phyloP scores from a whole-genome alignment of 2,797 vertebrate genomes.

The Manis pentadactyla region DNA sequence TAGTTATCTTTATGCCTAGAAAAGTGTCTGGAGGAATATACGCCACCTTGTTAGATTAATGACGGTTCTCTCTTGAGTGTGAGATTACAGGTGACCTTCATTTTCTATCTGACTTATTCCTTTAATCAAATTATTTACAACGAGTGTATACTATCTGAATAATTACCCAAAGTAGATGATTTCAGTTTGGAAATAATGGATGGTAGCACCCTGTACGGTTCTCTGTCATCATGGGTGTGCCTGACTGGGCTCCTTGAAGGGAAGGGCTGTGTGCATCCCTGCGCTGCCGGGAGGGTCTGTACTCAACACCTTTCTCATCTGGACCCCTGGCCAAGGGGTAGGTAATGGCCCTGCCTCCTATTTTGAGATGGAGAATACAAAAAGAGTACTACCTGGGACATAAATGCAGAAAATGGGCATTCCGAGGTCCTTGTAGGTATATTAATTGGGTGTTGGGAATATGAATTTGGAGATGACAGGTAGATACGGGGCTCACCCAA shows the following conservation, averaged over 20 bases:
- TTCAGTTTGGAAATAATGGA: not conserved
- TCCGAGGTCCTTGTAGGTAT: not conserved
- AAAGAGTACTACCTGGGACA: not conserved
- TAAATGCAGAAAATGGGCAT: not conserved
- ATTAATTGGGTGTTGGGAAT: not conserved
- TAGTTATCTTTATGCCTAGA: not conserved
- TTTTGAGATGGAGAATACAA: not conserved
- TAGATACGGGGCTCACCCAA: not conserved
- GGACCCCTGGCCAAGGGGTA: not conserved
- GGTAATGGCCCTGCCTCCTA: not conserved
- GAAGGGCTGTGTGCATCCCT: not conserved
- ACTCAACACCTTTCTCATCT: not conserved
- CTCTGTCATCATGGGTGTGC: not conserved
- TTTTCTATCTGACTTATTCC: not conserved
- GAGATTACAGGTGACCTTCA: slow-evolving; percentile 2
- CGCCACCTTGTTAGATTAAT: not conserved
- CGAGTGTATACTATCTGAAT: not conserved
- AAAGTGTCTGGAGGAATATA: not conserved
- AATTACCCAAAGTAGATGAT: not conserved
- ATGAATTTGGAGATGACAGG: not conserved
- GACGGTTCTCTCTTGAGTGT: not conserved
- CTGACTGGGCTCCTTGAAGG: not conserved
- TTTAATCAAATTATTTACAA: slow-evolving; percentile 23
- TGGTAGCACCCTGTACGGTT: not conserved
- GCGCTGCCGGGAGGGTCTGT: no score